Base-by-base conservation (phyloP, 1,140 invertebrate genomes). In the Gryllus bimaculatus region DNA sequence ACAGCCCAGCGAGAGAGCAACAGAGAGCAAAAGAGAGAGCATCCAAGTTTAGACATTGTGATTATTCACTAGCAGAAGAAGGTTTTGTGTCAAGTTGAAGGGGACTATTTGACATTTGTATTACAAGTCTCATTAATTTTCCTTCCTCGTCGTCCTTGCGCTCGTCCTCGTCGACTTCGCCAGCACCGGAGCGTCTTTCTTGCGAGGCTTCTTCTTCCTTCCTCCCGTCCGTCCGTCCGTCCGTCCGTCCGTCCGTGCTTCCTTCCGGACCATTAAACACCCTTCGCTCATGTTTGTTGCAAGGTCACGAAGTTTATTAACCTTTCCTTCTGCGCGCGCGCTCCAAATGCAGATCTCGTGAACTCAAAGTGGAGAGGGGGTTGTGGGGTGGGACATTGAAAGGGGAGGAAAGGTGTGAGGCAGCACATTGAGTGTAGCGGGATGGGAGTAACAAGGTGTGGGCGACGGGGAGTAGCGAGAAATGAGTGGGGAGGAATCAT, bases 241-340 rank as follows among this genome's bases (percentile, higher is more conserved):
- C n/a, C 49, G 15, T 54, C 15, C 49, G 8, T 54, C 54, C 54
- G 18, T 39, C 26, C 54, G 10, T 66, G 0, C 54, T 18, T 66
- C 54, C 54, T 66, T 66, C 10, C 54, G 54, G 10, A 18, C 54
- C 54, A 66, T 66, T 66, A 66, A 66, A 66, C 54, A 66, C 54
- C 54, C 54, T 18, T 66, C 54, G 54, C 18, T 66, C 54, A 66
- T 66, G 54, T 13, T 66, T 66, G 54, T 66, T 66, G 54, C 54
- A 66, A 66, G 54, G 54, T 66, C 54, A 66, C 54, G 54, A 66
- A 66, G 54, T 66, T 66, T 66, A 66, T 66, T 66, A 66, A 66
- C 54, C 54, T 66, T 66, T 66, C 54, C 54, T 66, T 66, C 10
- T 13, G 54, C 10, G 18, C 10, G 10, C 18, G 54, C 54, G 54